Percentiles rank a stretch among this genome's conserved stretches.
Evolutionary conservation across 1,140 invertebrate genomes (phyloP).

Genomic region (Drosophila bipectinata): DNA sequence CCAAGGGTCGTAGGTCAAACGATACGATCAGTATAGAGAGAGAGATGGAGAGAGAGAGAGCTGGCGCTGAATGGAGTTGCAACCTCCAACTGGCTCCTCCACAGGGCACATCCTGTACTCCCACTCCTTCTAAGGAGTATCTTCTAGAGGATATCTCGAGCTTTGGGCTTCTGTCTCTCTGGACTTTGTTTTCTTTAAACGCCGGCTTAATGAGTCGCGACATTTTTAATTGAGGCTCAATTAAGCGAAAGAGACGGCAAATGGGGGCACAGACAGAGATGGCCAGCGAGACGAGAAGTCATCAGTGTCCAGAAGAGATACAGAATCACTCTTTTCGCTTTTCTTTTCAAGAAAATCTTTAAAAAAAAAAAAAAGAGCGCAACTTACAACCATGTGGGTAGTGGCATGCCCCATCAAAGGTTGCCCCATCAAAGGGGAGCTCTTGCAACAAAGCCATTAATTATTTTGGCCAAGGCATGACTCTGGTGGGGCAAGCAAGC

Average conservation of each 20-base stretch:
- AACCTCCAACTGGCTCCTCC: no score
- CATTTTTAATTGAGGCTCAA: conserved; percentile 80
- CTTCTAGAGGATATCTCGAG: no score
- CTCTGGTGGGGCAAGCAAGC: no score
- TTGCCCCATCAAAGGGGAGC: no score
- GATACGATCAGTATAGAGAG: neutral
- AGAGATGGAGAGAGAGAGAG: no score
- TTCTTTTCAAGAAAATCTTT: conserved; percentile 27
- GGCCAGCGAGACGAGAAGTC: conserved; percentile 1
- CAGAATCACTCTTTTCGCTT: neutral
- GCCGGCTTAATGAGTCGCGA: conserved; percentile 73
- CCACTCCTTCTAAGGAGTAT: no score
- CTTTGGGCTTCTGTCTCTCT: no score
- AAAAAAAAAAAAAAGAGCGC: conserved; percentile 12
- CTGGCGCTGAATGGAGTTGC: no score
- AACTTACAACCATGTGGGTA: no score
- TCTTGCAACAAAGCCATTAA: no score
- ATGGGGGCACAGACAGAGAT: conserved; percentile 5
- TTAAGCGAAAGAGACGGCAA: conserved; percentile 52
- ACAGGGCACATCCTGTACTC: no score
- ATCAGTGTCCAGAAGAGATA: conserved; percentile 4
- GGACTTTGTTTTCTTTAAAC: conserved; percentile 40
- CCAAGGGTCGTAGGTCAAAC: conserved; percentile 39
- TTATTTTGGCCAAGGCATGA: no score
- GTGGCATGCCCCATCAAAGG: neutral